Percentiles rank a stretch among this genome's conserved stretches.
These are phyloP conservation scores for Tenualosa thibaudeaui DNA, from an alignment of 2,797 vertebrate genomes.

Conservation along the genomic window DNA sequence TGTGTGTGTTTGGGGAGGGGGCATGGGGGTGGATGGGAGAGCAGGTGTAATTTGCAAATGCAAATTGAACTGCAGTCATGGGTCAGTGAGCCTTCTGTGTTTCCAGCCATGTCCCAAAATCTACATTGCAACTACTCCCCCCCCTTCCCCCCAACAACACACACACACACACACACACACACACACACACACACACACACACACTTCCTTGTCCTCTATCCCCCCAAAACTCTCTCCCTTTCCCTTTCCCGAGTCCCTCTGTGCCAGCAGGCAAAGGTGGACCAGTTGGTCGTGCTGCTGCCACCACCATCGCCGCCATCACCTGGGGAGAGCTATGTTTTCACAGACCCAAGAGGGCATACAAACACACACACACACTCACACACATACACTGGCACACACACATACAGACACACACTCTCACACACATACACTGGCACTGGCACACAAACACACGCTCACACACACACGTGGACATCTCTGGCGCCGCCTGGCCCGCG, in stretches of 20 bases:
- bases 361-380: background rate
- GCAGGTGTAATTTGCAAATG: constrained; percentile 51
- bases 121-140: background rate
- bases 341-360: background rate
- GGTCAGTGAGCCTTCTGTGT: constrained; percentile 35
- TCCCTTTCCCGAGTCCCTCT: background rate
- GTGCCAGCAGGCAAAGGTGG: constrained; percentile 18
- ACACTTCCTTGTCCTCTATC: background rate
- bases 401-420: background rate
- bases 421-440: constrained; percentile 6
- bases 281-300: background rate
- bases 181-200: background rate
- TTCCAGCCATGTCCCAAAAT: background rate
- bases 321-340: constrained; percentile 17
- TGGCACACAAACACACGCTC: constrained; percentile 24
- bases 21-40: constrained; percentile 21
- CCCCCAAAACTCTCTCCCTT: background rate
- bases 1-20: background rate
- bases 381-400: background rate
- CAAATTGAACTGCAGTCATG: constrained; percentile 42
- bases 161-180: background rate
- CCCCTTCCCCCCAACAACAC: background rate
- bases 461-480: background rate
- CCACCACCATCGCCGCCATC: background rate
- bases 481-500: background rate